Evolutionary conservation across 2,888 invertebrate genomes (phyloP).

Genomic region (Halocaridina rubra): DNA sequence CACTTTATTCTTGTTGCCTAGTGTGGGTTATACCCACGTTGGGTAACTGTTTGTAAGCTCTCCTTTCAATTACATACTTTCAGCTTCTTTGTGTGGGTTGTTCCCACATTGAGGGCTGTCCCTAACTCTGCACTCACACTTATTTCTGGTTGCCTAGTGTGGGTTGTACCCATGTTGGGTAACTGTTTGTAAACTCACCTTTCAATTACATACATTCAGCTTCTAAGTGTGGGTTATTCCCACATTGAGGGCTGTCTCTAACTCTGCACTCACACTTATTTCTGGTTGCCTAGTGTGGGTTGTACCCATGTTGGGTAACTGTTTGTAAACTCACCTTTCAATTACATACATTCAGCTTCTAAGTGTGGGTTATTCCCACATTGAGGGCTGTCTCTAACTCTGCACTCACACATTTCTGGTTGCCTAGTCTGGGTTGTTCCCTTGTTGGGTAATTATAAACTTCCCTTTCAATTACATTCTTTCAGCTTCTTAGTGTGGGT

Average conservation of each 20-base stretch:
- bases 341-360: not conserved
- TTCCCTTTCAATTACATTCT: not conserved
- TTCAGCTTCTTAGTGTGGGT: not conserved
- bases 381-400: not conserved
- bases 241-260: not conserved
- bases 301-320: not conserved
- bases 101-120: not conserved
- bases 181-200: not conserved
- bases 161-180: not conserved
- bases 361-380: not conserved
- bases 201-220: not conserved
- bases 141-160: too few relatives aligned
- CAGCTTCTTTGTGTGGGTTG: not conserved
- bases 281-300: not conserved
- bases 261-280: not conserved
- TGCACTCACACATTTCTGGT: not conserved
- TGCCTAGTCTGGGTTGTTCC: not conserved
- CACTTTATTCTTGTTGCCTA: not conserved
- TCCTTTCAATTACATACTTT: not conserved
- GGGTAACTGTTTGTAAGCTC: not conserved
- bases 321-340: not conserved
- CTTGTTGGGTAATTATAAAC: not conserved
- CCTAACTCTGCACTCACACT: not conserved
- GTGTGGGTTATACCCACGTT: not conserved
- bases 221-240: not conserved